phyloP scores from a whole-genome alignment of 2,113 vertebrate species.

The Nothoprocta pentlandii region DNA sequence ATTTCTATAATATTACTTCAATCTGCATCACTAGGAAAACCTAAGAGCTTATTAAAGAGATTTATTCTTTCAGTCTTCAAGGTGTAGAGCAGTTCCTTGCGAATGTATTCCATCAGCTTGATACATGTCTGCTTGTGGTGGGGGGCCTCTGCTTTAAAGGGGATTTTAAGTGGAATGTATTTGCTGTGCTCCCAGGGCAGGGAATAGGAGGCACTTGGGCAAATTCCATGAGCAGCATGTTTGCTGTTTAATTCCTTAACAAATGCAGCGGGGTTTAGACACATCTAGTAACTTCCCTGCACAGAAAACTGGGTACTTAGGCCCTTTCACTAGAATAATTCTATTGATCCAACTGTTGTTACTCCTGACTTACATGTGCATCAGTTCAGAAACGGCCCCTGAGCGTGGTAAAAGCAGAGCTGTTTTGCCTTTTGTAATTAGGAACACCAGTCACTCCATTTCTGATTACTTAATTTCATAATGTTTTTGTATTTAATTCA shows the following conservation, averaged over 20 bases:
- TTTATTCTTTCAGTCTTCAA: constrained; percentile 66
- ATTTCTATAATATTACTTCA: constrained; percentile 72
- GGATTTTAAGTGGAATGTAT: background rate
- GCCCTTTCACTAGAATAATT: background rate
- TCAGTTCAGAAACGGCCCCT: background rate
- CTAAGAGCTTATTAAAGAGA: constrained; percentile 72
- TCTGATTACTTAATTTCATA: background rate
- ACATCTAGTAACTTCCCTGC: background rate
- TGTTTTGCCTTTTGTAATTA: background rate
- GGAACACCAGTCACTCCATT: background rate
- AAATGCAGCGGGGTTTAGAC: background rate
- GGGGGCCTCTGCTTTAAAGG: background rate
- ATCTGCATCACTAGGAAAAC: constrained; percentile 60
- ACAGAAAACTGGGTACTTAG: background rate
- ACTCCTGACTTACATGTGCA: background rate
- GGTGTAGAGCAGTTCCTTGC: constrained; percentile 50
- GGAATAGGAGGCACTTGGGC: background rate
- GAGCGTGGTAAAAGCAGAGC: background rate
- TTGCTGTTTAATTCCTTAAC: background rate
- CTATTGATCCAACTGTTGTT: background rate
- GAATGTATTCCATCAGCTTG: constrained; percentile 48
- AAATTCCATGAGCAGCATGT: background rate
- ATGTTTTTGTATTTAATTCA: background rate
- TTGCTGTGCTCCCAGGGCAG: background rate
- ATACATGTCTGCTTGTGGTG: background rate